Conservation (phyloP, 2,888 invertebrate genomes). For the Eristalis intricaria region DNA sequence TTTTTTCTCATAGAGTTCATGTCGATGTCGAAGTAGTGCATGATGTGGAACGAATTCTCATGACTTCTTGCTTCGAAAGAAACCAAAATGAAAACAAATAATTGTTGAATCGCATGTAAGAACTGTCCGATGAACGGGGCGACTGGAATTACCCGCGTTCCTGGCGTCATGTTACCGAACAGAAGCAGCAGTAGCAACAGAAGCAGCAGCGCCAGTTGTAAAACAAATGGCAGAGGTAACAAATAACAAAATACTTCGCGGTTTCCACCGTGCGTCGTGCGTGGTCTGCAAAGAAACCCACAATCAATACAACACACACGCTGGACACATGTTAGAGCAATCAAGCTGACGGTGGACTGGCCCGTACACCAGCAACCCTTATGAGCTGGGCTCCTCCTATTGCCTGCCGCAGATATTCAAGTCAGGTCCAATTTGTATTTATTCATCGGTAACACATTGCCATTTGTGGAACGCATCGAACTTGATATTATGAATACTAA, state of each 20-base stretch:
- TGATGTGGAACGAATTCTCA: constrained; percentile 62
- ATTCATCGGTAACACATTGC: constrained; percentile 69
- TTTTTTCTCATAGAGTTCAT: constrained; percentile 68
- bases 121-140: constrained; percentile 40
- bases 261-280: constrained; percentile 51
- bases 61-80: not conserved
- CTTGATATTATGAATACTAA: constrained; percentile 67
- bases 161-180: constrained; percentile 41
- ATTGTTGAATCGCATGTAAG: constrained; percentile 50
- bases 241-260: constrained; percentile 56
- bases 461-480: constrained; percentile 66
- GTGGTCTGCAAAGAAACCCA: constrained; percentile 47
- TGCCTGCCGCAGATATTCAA: constrained; percentile 55
- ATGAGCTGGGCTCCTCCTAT: constrained; percentile 32
- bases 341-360: constrained; percentile 20
- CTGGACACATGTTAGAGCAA: constrained; percentile 51
- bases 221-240: constrained; percentile 51
- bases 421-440: constrained; percentile 71
- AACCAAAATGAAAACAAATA: constrained; percentile 18
- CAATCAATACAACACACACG: constrained; percentile 26
- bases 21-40: constrained; percentile 60
- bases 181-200: not conserved
- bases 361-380: not conserved
- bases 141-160: constrained; percentile 60
- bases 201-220: constrained; percentile 25